These are phyloP conservation scores for Heliconius nattereri DNA, from an alignment of 1,140 invertebrate species.

Conservation along the genomic window DNA sequence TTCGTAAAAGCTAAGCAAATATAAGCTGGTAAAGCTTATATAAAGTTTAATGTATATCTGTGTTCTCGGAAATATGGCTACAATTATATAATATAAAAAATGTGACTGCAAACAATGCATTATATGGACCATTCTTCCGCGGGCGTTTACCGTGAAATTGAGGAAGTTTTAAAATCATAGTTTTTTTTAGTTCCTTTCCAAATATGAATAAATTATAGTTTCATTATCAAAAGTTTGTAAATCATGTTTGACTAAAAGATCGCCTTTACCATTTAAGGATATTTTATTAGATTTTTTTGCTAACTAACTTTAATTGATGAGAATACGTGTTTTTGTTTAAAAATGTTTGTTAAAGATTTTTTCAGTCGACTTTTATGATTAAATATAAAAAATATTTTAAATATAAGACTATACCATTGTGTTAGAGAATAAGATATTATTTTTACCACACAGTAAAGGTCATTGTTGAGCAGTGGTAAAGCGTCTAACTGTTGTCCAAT, in stretches of 20 bases:
- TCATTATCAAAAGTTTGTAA: background rate
- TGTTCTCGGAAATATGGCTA: background rate
- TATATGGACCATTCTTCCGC: slow-evolving; percentile 27
- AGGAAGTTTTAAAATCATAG: slow-evolving; percentile 26
- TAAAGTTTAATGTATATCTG: background rate
- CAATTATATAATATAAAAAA: slow-evolving; percentile 14
- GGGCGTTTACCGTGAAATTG: slow-evolving; percentile 32
- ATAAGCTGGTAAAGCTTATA: background rate
- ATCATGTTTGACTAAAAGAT: background rate
- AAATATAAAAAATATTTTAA: too few species aligned
- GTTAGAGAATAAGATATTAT: too few species aligned
- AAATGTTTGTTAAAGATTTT: too few species aligned
- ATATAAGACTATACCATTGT: too few species aligned
- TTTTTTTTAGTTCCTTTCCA: slow-evolving; percentile 19
- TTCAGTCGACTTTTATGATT: too few species aligned
- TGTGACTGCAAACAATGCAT: slow-evolving; percentile 12
- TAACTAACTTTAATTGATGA: background rate
- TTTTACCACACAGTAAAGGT: too few species aligned
- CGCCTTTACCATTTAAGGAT: background rate
- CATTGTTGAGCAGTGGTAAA: too few species aligned
- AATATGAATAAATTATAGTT: slow-evolving; percentile 1
- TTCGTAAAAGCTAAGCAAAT: background rate
- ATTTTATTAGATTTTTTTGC: background rate
- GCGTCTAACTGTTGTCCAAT: too few species aligned
- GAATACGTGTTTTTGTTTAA: background rate